phyloP scores from a whole-genome alignment of 2,113 vertebrate genomes.

The Amia ocellicauda region DNA sequence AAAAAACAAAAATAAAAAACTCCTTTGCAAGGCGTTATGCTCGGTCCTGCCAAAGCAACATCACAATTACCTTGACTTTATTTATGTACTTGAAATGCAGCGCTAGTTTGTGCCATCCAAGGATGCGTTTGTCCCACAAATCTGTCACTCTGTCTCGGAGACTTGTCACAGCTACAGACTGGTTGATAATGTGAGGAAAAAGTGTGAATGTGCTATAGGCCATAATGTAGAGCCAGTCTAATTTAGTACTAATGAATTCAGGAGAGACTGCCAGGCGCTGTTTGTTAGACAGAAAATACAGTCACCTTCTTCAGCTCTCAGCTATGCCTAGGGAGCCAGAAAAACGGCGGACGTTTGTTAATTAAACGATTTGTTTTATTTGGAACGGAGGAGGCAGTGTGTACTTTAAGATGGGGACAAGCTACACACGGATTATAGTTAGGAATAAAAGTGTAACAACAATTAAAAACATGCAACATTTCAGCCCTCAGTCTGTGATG shows the following conservation, averaged over 20 bases:
- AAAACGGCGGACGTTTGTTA: neutral
- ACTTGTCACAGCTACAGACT: constrained; percentile 9
- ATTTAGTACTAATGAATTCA: neutral
- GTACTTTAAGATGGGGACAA: no score
- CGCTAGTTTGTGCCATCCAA: neutral
- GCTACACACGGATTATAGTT: no score
- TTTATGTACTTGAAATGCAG: neutral
- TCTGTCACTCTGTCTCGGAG: neutral
- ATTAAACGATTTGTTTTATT: no score
- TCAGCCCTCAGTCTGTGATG: no score
- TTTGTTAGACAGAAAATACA: neutral
- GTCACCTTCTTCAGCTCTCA: constrained; percentile 1
- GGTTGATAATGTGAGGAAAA: neutral
- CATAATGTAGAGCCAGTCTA: neutral
- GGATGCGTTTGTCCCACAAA: constrained; percentile 12
- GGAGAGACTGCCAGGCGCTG: neutral
- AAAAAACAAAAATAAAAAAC: neutral
- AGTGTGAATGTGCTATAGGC: no score
- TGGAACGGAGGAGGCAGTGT: no score
- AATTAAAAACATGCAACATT: no score
- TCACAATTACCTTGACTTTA: constrained; percentile 6
- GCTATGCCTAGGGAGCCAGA: neutral
- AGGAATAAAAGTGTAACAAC: no score
- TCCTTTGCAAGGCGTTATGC: neutral
- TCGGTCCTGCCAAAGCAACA: neutral